Evolutionary conservation across 2,888 invertebrate genomes (phyloP), one percentile per base, ranked within the genome.

Genomic region (Melipona beecheii): DNA sequence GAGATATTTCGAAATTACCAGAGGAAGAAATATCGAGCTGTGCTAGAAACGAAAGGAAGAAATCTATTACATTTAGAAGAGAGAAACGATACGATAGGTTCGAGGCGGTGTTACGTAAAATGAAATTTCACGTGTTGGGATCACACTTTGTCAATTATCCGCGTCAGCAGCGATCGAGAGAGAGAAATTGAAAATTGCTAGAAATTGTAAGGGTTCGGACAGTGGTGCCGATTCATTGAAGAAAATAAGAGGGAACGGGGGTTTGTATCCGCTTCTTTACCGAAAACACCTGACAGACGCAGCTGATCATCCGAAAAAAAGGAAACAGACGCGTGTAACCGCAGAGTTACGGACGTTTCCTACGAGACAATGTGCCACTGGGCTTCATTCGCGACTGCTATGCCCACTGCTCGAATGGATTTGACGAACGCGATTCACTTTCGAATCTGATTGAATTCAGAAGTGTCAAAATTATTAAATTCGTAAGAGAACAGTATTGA

Each of bases 231-330:
- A 84, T 82, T 75, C 75, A n/a, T 73, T 65, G 73, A 21, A 69
- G 77, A 64, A 84, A 89, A 84, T 87, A 79, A 79, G 70, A 50
- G 75, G 72, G 78, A 62, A 66, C n/a, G 27, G 27, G 78, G 75
- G 78, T 84, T 82, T 78, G 75, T 87, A 86, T 87, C 89, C 79
- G 87, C 56, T 84, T 70, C 76, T 87, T 89, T 83, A 72, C 82
- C 72, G 9, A 78, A 73, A 86, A 87, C 89, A 89, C 89, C 89
- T 89, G 89, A 89, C 89, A 87, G 83, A 81, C 89, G 83, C 87
- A 89, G 88, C 87, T 89, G 89, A 89, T 89, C 84, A 71, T 36
- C 4, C 62, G 52, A 65, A 64, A 80, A 81, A 80, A 81, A 64
- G 24, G 71, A 78, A 78, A 84, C 62, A 66, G 64, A 64, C 73